Conservation (phyloP, 1,140 invertebrate genomes). For the Dryas iulia region DNA sequence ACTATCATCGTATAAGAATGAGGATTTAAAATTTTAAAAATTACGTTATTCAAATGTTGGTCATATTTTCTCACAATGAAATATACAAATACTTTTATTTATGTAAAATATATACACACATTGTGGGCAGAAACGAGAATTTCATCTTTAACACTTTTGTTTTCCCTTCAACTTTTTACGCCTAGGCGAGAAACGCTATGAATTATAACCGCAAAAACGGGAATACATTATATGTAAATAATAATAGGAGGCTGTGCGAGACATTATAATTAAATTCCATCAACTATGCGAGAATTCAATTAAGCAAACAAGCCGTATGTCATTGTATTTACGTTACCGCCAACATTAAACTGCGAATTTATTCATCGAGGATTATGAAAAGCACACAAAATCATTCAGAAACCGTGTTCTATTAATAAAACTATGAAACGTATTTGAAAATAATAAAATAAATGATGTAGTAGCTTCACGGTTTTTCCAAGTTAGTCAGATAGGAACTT, state of each 20-base stretch:
- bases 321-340: constrained; percentile 20
- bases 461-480: too few relatives aligned
- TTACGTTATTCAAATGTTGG: too few relatives aligned
- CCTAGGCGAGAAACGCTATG: background rate
- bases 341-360: constrained; percentile 3
- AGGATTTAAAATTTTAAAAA: too few relatives aligned
- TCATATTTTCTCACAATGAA: too few relatives aligned
- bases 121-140: background rate
- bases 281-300: constrained; percentile 25
- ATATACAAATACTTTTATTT: too few relatives aligned
- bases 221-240: background rate
- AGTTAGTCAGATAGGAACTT: too few relatives aligned
- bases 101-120: too few relatives aligned
- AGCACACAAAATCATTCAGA: too few relatives aligned
- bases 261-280: constrained; percentile 28
- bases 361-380: background rate
- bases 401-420: too few relatives aligned
- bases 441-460: too few relatives aligned
- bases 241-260: constrained; percentile 19
- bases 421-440: too few relatives aligned
- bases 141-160: background rate
- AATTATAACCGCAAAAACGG: background rate
- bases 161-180: background rate
- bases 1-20: too few relatives aligned
- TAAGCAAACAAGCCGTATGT: constrained; percentile 21